Base-by-base conservation (phyloP, 2,113 vertebrate genomes). In the Hiodon tergisus region DNA sequence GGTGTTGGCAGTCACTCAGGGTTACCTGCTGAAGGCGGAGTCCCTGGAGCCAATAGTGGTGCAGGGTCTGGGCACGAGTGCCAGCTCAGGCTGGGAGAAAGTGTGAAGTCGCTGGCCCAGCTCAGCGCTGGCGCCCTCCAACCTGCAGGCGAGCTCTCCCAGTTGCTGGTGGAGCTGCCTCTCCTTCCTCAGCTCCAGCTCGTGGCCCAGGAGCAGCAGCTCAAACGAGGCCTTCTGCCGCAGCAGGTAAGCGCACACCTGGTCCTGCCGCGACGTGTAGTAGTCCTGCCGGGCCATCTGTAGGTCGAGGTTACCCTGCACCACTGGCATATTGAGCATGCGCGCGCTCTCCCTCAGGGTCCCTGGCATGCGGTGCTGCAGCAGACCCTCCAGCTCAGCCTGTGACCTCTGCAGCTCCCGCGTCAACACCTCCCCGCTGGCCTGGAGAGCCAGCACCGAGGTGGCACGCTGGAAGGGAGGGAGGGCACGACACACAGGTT, bases 171-270 rank as follows among this genome's bases (percentile, higher is more conserved):
- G 71, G 63, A 90, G 79, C 0, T 73, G 87, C 81, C 78, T 83
- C 58, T 91, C 92, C 51, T 83, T 90, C 75, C 86, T 91, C 67
- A 93, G 77, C 82, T 98, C 95, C 76, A 91, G 84, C 84, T 95
- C 90, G 83, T 84, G 95, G 51, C 87, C 89, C 73, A 98, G 79
- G 54, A 89, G 91, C 57, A 98, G 76, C 78, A 99, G 83, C 46
- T 99, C 95, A 82, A 96, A 95, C 2, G 91, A 95, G 1, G 92
- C 90, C 78, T 93, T 96, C 81, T 98, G 96, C 58, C 88, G 92
- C 72, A 95, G 85, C 31, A 99, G 84, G 78, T 93, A 91, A 80
- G 88, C 88, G 16, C 88, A 87, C 72, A 97, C 87, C 79, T 94
- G 87, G 72, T 93, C 84, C 86, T 97, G 96, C 75, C 86, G 90